These are phyloP conservation scores for Panulirus ornatus DNA, from an alignment of 1,140 invertebrate genomes.

Conservation along the genomic window DNA sequence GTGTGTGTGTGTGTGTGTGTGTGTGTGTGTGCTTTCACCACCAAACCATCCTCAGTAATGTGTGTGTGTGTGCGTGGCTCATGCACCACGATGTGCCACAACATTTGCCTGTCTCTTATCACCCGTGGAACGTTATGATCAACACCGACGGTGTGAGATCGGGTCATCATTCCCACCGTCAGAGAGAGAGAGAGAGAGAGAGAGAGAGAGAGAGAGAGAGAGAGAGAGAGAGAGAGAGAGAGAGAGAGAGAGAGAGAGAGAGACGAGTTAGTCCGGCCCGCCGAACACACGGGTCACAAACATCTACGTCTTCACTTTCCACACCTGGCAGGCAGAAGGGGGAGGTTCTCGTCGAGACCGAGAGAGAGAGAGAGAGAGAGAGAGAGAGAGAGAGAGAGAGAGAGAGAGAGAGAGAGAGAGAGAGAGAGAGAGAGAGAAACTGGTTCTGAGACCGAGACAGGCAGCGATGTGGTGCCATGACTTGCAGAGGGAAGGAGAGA, in stretches of 20 bases:
- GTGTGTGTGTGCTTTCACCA: too few species aligned
- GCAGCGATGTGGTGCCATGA: too few species aligned
- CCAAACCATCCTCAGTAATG: neutral
- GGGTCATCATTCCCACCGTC: neutral
- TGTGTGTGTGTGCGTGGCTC: neutral
- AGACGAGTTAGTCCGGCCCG: too few species aligned
- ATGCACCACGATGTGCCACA: neutral
- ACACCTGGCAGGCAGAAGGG: neutral
- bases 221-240: neutral
- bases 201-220: constrained; percentile 7
- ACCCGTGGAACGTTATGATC: neutral
- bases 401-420: too few species aligned
- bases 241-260: neutral
- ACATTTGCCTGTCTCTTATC: neutral
- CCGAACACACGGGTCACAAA: neutral
- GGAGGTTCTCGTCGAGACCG: neutral
- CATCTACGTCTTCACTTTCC: too few species aligned
- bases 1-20: too few species aligned
- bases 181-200: neutral
- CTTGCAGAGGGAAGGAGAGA: too few species aligned
- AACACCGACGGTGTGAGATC: neutral
- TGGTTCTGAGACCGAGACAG: too few species aligned
- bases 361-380: neutral
- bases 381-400: too few species aligned
- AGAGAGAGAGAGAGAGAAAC: too few species aligned